Conservation (phyloP, 2,888 invertebrate species). For the Blera fallax region DNA sequence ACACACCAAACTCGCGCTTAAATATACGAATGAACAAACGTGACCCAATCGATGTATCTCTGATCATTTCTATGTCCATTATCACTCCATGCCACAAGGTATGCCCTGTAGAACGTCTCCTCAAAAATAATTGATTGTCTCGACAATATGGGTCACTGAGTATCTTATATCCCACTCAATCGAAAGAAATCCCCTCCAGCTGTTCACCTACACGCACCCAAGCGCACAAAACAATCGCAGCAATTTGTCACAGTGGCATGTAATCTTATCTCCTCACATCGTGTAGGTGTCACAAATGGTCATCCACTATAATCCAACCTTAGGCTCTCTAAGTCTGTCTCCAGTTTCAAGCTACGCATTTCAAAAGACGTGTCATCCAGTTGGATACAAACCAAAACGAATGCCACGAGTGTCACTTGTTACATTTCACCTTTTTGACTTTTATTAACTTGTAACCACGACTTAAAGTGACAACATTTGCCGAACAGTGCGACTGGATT, state of each 20-base stretch:
- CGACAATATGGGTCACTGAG: conserved; percentile 3
- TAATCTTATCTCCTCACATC: conserved; percentile 8
- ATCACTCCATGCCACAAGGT: background rate
- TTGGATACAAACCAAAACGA: too few relatives aligned
- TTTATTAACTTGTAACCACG: conserved; percentile 61
- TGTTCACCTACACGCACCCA: conserved; percentile 9
- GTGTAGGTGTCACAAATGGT: conserved; percentile 51
- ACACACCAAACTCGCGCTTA: too few relatives aligned
- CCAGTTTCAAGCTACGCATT: background rate
- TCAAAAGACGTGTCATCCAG: background rate
- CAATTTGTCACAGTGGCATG: conserved; percentile 38
- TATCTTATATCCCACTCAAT: background rate
- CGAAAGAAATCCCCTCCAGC: background rate
- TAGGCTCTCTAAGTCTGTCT: background rate
- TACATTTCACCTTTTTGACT: conserved; percentile 43
- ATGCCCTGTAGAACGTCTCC: background rate
- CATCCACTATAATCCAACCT: background rate
- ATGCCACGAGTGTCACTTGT: conserved; percentile 9
- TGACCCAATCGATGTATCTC: background rate
- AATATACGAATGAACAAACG: background rate
- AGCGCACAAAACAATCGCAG: background rate
- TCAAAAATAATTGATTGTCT: background rate
- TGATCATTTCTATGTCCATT: background rate
- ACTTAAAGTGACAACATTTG: conserved; percentile 62
- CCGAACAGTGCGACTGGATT: background rate